These are phyloP conservation scores for Xylocampa areola DNA, from an alignment of 2,888 invertebrate genomes.

Conservation along the genomic window DNA sequence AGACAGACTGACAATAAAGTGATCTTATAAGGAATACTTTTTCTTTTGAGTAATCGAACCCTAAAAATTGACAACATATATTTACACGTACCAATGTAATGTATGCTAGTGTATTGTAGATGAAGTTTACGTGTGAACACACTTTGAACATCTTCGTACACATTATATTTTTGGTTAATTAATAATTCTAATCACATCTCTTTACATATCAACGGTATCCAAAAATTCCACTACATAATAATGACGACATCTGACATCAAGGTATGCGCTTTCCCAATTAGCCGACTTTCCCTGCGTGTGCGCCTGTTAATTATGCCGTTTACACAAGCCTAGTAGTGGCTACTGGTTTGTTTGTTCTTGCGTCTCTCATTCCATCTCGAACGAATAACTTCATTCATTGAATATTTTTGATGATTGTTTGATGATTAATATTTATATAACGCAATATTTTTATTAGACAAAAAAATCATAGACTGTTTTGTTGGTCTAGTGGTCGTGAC, in stretches of 20 bases:
- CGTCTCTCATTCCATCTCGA: slow-evolving; percentile 52
- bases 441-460: too few relatives aligned
- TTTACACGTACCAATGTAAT: too few relatives aligned
- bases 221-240: slow-evolving; percentile 43
- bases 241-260: slow-evolving; percentile 58
- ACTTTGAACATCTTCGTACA: too few relatives aligned
- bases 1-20: too few relatives aligned
- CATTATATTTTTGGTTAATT: slow-evolving; percentile 26
- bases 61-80: too few relatives aligned
- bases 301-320: slow-evolving; percentile 73
- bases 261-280: slow-evolving; percentile 72
- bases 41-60: too few relatives aligned
- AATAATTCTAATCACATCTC: slow-evolving; percentile 49
- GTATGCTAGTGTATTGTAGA: too few relatives aligned
- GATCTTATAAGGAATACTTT: too few relatives aligned
- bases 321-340: slow-evolving; percentile 71
- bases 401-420: slow-evolving; percentile 44
- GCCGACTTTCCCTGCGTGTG: slow-evolving; percentile 70
- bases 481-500: too few relatives aligned
- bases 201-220: slow-evolving; percentile 15
- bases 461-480: too few relatives aligned
- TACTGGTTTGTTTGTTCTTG: slow-evolving; percentile 73
- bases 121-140: too few relatives aligned
- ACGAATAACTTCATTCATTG: slow-evolving; percentile 41
- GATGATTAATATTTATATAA: too few relatives aligned